Conservation (phyloP, 2,113 vertebrate genomes). For the Chaetops frenatus region DNA sequence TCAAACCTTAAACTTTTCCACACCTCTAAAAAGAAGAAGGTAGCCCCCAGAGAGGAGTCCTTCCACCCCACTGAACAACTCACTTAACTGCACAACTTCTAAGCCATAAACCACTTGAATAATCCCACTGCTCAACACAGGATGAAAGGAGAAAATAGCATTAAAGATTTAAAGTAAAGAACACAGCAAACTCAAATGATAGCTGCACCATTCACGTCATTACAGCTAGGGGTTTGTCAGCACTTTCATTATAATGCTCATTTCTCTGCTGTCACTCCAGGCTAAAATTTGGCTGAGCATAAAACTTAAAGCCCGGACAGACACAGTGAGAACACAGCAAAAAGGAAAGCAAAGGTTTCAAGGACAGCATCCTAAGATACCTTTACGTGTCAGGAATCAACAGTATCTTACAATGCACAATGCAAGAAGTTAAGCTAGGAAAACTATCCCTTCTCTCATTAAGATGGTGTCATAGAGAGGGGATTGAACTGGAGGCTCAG, state of each 20-base stretch:
- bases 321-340: constrained; percentile 4
- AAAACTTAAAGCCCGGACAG: constrained; percentile 31
- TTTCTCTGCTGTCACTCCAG: constrained; percentile 53
- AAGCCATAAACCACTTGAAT: constrained; percentile 42
- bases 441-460: not conserved
- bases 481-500: not conserved
- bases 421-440: not conserved
- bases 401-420: not conserved
- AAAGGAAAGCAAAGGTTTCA: constrained; percentile 17
- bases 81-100: constrained; percentile 13
- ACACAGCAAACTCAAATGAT: constrained; percentile 37
- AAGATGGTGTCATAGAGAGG: not conserved
- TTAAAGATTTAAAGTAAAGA: constrained; percentile 62
- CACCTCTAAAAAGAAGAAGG: not conserved
- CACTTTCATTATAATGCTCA: constrained; percentile 54
- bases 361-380: not conserved
- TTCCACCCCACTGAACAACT: constrained; percentile 4
- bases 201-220: constrained; percentile 23
- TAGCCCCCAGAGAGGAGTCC: not conserved
- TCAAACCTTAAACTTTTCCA: not conserved
- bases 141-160: constrained; percentile 62
- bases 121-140: constrained; percentile 26
- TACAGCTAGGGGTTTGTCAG: constrained; percentile 53
- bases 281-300: constrained; percentile 46
- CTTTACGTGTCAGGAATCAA: not conserved